Evolutionary conservation across 2,888 invertebrate genomes (phyloP).

Genomic region (Drosophila helvetica): DNA sequence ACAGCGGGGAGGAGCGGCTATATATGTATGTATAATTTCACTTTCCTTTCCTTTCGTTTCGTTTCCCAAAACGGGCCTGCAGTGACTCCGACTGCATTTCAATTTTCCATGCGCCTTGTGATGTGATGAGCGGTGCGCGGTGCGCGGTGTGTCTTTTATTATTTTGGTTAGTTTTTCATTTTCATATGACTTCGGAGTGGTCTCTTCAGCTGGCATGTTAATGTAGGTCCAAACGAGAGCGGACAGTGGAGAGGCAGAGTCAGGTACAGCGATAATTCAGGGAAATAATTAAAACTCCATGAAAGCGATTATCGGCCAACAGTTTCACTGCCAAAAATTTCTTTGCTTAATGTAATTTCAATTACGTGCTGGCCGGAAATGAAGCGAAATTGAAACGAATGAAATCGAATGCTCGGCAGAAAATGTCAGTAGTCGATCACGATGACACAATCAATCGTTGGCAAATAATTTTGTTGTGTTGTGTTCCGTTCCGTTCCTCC

Average conservation of each 20-base stretch:
- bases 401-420: conserved; percentile 27
- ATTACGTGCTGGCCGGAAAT: conserved; percentile 72
- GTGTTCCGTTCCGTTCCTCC: conserved; percentile 39
- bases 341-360: conserved; percentile 60
- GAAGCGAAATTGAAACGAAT: conserved; percentile 35
- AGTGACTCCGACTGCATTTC: conserved; percentile 60
- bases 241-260: conserved; percentile 23
- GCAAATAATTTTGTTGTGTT: conserved; percentile 24
- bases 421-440: conserved; percentile 49
- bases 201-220: conserved; percentile 66
- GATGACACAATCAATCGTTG: conserved; percentile 38
- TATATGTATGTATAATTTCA: too few species aligned
- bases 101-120: conserved; percentile 67
- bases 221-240: conserved; percentile 53
- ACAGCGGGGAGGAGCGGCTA: neutral
- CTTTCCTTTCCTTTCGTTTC: conserved; percentile 65
- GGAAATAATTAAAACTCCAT: conserved; percentile 58
- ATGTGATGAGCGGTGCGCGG: too few species aligned
- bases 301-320: conserved; percentile 51
- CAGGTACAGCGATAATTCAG: conserved; percentile 35
- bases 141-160: neutral
- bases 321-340: conserved; percentile 73
- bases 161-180: conserved; percentile 43
- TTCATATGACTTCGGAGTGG: conserved; percentile 55
- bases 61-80: conserved; percentile 37